Evolutionary conservation across 1,140 invertebrate species (phyloP), one percentile per base, ranked within the genome.

Genomic region (Theocolax elegans): DNA sequence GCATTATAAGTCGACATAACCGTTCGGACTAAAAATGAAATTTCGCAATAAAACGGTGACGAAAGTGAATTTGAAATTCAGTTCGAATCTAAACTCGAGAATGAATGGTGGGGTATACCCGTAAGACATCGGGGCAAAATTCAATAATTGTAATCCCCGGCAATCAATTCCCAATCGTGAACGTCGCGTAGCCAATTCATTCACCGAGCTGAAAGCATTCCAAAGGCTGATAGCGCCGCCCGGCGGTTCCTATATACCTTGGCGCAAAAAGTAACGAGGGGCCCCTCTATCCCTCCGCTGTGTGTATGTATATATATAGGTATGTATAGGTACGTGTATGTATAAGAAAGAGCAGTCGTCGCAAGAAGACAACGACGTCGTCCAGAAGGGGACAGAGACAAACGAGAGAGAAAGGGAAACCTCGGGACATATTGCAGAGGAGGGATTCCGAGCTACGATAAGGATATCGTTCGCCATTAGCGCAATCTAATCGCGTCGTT

Each of bases 391-490:
- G 60, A 58, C 51, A 40, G 54, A 56, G 60, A 42, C 48, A 54
- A 65, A 54, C 49, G 63, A 31, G 44, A 23, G 46, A 12, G 46
- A 9, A 13, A n/a, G 44, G 42, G 67, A 65, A 40, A 72, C 31
- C 54, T 23, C 17, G 21, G 51, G 46, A 69, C 69, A 72, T 70
- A 67, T 67, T 59, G 70, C 72, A 71, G 72, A 66, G 71, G 71
- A 71, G 70, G 73, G 73, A 74, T 75, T 74, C 72, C 63, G 51
- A 63, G 49, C 63, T 71, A 72, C 73, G 76, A 73, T 74, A 74
- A 77, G 79, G 79, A 77, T 79, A 77, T 77, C 76, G 72, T 76
- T 79, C 76, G 78, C 79, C 79, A 81, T 81, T 81, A 81, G 77
- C 75, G 76, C 79, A 81, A 79, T 81, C 79, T 81, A 81, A 81